Evolutionary conservation across 2,113 vertebrate genomes (phyloP), one percentile per base, ranked within the genome.

Genomic region (Pseudolaguvia tuberculata): DNA sequence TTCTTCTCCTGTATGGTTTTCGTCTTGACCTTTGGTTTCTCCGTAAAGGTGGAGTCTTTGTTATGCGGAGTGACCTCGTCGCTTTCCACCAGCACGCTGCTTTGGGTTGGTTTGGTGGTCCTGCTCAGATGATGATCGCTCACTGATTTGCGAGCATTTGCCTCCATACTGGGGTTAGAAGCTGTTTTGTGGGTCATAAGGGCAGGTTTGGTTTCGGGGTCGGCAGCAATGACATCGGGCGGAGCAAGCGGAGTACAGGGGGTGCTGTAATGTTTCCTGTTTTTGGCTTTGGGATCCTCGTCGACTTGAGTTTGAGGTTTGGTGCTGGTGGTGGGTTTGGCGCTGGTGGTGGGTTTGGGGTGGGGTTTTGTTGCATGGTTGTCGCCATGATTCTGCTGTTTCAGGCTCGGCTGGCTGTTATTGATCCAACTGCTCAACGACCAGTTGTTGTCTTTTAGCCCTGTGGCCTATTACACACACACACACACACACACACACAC

Each of bases 1-100:
- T 84, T 79, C 17, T 90, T 90, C 0, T 73, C 56, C 1, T 78
- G 86, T 39, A 82, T 86, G 1, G 65, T 80, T 92, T 95, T 90
- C 77, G 86, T 94, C 87, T 95, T 96, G 9, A 91, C 90, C 80
- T 92, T 94, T 1, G 87, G 91, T 79, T 89, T 91, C 45, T 93
- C 90, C 78, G 87, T 91, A 81, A 90, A 89, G 76, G 86, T 67
- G 39, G 83, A 80, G n/a, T 91, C 89, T 81, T 82, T 88, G n/a
- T 82, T 83, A 53, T 83, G 81, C 0, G 80, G 74, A 0, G 83
- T 81, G 23, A 70, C 79, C 2, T 85, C 85, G 39, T 91, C 89
- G 18, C 81, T 86, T 70, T 94, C 90, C 7, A 87, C 87, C 20
- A 62, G 82, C 42, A 87, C 48, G 18, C 84, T 31, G 62, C 80